Evolutionary conservation across 2,888 invertebrate species (phyloP).

Genomic region (Chrysolina oricalcia): DNA sequence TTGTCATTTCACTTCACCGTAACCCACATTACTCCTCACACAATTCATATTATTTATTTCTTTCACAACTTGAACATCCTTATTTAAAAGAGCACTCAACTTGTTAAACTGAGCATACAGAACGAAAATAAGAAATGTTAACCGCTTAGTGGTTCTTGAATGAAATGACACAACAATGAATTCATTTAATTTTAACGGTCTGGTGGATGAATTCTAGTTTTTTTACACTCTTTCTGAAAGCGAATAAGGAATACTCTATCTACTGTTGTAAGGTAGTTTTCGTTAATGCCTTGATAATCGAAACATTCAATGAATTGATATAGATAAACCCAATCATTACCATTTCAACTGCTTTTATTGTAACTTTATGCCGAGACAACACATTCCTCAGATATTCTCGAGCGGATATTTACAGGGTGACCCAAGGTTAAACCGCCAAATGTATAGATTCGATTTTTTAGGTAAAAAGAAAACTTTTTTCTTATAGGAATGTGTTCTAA

Average conservation of each 20-base stretch:
- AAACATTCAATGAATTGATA: too few relatives aligned
- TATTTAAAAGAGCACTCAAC: neutral
- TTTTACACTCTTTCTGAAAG: too few relatives aligned
- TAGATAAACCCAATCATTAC: too few relatives aligned
- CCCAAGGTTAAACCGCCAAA: too few relatives aligned
- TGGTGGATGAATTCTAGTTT: neutral
- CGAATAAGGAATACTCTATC: neutral
- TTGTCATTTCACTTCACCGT: neutral
- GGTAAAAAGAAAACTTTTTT: too few relatives aligned
- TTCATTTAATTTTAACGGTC: neutral
- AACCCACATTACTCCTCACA: neutral
- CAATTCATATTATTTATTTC: neutral
- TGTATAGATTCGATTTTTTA: too few relatives aligned
- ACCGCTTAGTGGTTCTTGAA: neutral
- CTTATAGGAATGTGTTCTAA: too few relatives aligned
- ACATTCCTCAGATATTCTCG: too few relatives aligned
- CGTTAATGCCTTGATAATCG: too few relatives aligned
- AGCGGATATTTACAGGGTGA: too few relatives aligned
- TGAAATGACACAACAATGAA: neutral
- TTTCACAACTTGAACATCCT: slow-evolving; percentile 8
- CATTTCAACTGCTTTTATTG: neutral
- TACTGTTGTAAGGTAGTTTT: neutral
- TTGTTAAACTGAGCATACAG: slow-evolving; percentile 7
- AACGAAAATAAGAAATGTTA: neutral
- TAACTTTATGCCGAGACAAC: neutral